phyloP scores from a whole-genome alignment of 1,140 invertebrate species.

The Lepidurus packardi region DNA sequence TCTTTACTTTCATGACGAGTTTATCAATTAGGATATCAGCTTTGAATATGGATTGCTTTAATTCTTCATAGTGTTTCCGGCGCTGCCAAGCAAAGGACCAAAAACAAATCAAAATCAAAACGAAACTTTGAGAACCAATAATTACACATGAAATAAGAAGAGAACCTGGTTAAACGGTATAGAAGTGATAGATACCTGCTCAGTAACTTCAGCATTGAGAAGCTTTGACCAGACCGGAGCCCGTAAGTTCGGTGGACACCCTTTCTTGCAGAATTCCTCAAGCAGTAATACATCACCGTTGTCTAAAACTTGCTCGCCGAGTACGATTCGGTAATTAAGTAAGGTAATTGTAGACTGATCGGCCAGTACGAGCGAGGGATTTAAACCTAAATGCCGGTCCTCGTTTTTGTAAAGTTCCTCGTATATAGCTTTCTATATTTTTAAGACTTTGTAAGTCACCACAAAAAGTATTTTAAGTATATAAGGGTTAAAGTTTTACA shows the following conservation, averaged over 20 bases:
- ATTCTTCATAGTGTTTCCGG: conserved; percentile 67
- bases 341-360: conserved; percentile 37
- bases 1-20: conserved; percentile 75
- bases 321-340: conserved; percentile 37
- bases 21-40: conserved; percentile 90
- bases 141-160: not conserved
- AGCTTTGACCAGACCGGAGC: conserved; percentile 74
- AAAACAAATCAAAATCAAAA: conserved; percentile 40
- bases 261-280: conserved; percentile 74
- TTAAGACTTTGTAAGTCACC: too few relatives aligned
- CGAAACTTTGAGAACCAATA: not conserved
- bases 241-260: conserved; percentile 69
- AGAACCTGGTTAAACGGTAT: not conserved
- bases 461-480: not conserved
- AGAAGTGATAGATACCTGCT: conserved; percentile 48
- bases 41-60: conserved; percentile 75
- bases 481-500: not conserved
- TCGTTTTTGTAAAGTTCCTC: conserved; percentile 11
- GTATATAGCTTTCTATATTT: not conserved
- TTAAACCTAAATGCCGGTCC: conserved; percentile 37
- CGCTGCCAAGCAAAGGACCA: conserved; percentile 55
- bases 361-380: conserved; percentile 35
- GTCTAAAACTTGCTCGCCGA: conserved; percentile 41
- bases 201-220: conserved; percentile 64
- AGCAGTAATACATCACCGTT: conserved; percentile 45